Conservation (phyloP, 2,113 vertebrate species). For the Ceyx margarethae region DNA sequence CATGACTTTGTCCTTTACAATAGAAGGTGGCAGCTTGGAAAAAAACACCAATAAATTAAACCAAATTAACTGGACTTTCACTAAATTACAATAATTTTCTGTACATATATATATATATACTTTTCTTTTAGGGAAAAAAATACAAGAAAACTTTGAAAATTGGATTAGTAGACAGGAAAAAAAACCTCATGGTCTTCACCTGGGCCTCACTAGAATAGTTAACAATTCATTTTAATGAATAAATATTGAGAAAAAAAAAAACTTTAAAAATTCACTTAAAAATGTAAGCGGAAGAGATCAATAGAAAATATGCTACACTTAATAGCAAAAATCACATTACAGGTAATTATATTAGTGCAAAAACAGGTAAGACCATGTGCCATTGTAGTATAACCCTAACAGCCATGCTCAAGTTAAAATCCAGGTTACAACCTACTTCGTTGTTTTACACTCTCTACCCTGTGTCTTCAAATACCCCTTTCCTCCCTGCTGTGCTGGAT, state of each 20-base stretch:
- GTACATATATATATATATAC: fast-evolving
- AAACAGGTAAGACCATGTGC: not conserved
- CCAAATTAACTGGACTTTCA: not conserved
- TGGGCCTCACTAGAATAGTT: not conserved
- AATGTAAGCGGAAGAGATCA: not conserved
- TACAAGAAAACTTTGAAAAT: not conserved
- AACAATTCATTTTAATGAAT: not conserved
- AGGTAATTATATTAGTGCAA: not conserved
- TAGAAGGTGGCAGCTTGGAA: not conserved
- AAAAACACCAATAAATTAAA: not conserved
- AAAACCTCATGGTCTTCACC: not conserved
- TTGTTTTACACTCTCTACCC: not conserved
- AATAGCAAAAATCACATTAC: not conserved
- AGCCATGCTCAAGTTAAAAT: not conserved
- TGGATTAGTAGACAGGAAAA: not conserved
- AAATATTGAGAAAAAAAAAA: not conserved
- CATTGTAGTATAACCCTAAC: not conserved
- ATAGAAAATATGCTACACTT: not conserved
- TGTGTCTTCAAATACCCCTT: not conserved
- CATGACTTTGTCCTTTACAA: not conserved
- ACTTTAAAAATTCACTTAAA: not conserved
- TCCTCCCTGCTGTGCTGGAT: not conserved
- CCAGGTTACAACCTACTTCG: not conserved
- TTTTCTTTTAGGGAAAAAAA: not conserved
- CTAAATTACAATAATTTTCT: not conserved